Evolutionary conservation across 2,113 vertebrate species (phyloP).

Genomic region (Orientallactaga bullata): DNA sequence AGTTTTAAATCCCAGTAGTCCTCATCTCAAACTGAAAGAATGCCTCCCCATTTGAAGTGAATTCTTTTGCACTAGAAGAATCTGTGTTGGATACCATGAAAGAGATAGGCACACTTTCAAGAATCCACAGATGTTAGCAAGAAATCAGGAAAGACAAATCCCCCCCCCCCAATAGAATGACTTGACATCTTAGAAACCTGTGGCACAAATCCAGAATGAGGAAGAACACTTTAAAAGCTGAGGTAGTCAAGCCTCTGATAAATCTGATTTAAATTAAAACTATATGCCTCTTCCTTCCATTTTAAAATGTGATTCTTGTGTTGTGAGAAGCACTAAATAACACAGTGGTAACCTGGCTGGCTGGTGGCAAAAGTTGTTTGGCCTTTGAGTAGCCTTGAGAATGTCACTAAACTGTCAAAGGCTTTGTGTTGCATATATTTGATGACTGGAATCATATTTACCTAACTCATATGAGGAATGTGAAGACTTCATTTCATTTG

Average conservation of each 20-base stretch:
- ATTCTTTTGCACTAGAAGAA: constrained; percentile 73
- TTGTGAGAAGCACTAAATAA: constrained; percentile 55
- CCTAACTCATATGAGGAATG: constrained; percentile 18
- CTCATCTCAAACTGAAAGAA: constrained; percentile 56
- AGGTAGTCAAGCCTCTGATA: background rate
- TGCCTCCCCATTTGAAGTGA: constrained; percentile 69
- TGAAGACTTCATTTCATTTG: constrained; percentile 49
- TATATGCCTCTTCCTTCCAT: constrained; percentile 1
- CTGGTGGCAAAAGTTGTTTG: background rate
- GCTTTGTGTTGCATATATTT: constrained; percentile 1
- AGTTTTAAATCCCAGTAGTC: constrained; percentile 56
- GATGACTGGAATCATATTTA: constrained; percentile 67
- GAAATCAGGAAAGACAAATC: constrained; percentile 72
- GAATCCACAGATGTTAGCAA: constrained; percentile 60
- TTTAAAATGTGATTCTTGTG: background rate
- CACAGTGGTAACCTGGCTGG: constrained; percentile 41
- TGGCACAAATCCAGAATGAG: constrained; percentile 58
- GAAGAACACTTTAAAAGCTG: constrained; percentile 36
- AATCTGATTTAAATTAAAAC: constrained; percentile 67
- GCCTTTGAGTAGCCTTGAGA: background rate
- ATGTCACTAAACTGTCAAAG: constrained; percentile 50
- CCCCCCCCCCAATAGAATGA: constrained; percentile 41
- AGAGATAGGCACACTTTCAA: constrained; percentile 76
- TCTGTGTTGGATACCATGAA: constrained; percentile 74
- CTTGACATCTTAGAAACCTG: constrained; percentile 40